Conservation (phyloP, 2,113 vertebrate species). For the Coturnix japonica region DNA sequence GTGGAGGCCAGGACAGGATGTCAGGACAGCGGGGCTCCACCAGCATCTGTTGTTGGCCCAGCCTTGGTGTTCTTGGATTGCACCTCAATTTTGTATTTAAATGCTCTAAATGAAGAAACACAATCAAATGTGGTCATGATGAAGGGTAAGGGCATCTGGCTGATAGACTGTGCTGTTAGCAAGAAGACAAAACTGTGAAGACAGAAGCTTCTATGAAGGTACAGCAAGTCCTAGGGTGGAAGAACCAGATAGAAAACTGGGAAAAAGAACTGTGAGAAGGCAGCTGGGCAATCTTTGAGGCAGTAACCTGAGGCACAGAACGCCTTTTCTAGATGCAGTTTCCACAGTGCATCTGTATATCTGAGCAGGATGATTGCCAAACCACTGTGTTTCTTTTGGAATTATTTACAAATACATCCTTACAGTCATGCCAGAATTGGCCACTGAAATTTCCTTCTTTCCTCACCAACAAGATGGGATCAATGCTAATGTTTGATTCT, state of each 20-base stretch:
- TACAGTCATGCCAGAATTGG: not conserved
- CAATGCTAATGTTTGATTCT: not conserved
- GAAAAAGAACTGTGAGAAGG: not conserved
- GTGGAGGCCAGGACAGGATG: not conserved
- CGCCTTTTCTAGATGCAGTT: not conserved
- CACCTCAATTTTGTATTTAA: not conserved
- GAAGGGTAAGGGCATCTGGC: not conserved
- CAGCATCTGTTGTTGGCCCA: not conserved
- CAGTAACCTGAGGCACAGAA: not conserved
- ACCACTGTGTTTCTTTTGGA: not conserved
- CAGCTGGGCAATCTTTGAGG: not conserved
- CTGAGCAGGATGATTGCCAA: not conserved
- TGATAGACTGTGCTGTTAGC: not conserved
- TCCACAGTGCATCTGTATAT: not conserved
- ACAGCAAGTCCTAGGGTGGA: not conserved
- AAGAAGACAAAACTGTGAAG: not conserved
- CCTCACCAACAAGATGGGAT: not conserved
- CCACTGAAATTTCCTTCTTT: not conserved
- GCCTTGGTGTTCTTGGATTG: not conserved
- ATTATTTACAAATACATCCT: not conserved
- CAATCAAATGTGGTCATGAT: not conserved
- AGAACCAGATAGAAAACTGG: not conserved
- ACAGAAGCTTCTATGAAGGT: not conserved
- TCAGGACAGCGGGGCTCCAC: not conserved
- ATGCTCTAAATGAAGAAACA: not conserved